Conservation (phyloP, 2,797 vertebrate species). For the Chelon auratus region DNA sequence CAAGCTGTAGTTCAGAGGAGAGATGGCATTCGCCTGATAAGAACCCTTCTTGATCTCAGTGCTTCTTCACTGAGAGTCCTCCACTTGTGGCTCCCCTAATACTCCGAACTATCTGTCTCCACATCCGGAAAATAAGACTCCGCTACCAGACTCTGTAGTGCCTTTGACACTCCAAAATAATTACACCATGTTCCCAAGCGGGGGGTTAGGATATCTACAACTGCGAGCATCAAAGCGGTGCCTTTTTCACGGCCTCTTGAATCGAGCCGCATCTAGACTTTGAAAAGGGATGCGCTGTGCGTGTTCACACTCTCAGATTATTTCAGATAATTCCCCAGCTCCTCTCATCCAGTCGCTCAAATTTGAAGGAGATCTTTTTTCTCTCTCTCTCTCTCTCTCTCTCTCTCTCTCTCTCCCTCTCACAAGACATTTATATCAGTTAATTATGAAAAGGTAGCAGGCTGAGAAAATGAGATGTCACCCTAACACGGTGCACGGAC, state of each 20-base stretch:
- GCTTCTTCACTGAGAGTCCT: slow-evolving; percentile 24
- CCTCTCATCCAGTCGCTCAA: slow-evolving; percentile 32
- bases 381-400: too few species aligned
- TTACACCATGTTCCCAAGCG: slow-evolving; percentile 13
- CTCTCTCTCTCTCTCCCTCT: slow-evolving; percentile 2
- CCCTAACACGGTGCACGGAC: slow-evolving; percentile 4
- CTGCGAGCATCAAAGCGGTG: slow-evolving; percentile 14
- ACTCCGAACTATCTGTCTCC: slow-evolving; percentile 1
- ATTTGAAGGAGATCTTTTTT: not conserved
- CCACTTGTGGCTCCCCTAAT: not conserved
- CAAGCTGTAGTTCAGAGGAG: slow-evolving; percentile 1
- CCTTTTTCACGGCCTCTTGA: slow-evolving; percentile 29
- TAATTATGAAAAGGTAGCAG: slow-evolving; percentile 42
- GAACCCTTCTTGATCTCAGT: slow-evolving; percentile 20
- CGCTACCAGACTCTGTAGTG: not conserved
- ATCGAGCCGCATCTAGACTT: slow-evolving; percentile 10
- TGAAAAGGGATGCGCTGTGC: slow-evolving; percentile 13
- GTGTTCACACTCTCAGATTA: slow-evolving; percentile 22
- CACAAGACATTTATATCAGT: slow-evolving; percentile 39
- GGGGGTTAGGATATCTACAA: slow-evolving; percentile 7
- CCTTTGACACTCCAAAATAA: slow-evolving; percentile 36
- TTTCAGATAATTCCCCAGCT: slow-evolving; percentile 30
- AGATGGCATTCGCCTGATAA: slow-evolving; percentile 16
- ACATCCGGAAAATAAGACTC: slow-evolving; percentile 7
- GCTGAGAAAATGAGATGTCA: slow-evolving; percentile 43